These are phyloP conservation scores for Nebria brevicollis DNA, from an alignment of 2,888 invertebrate genomes.

Conservation along the genomic window DNA sequence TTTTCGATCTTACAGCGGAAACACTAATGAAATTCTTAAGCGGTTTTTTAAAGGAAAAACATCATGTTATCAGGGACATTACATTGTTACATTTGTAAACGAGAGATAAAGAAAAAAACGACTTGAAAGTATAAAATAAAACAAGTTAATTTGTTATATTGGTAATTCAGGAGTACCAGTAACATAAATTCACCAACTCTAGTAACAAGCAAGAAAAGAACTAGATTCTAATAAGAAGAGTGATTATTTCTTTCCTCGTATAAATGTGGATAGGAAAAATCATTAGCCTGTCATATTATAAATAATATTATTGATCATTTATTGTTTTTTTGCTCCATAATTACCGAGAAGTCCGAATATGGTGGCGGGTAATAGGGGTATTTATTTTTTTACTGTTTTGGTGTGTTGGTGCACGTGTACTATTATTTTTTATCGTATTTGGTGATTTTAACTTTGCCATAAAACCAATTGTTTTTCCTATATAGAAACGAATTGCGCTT, in stretches of 20 bases:
- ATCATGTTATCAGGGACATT: constrained; percentile 36
- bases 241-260: constrained; percentile 26
- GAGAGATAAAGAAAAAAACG: not conserved
- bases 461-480: too few relatives aligned
- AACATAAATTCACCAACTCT: constrained; percentile 43
- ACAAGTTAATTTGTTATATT: constrained; percentile 46
- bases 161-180: constrained; percentile 41
- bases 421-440: not conserved
- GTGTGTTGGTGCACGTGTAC: not conserved
- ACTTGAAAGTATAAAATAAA: constrained; percentile 39
- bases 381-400: not conserved
- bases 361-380: constrained; percentile 14
- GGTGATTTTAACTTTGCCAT: not conserved
- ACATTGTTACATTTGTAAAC: constrained; percentile 25
- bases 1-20: constrained; percentile 25
- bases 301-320: constrained; percentile 24
- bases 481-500: too few relatives aligned
- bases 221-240: constrained; percentile 40
- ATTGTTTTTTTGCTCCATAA: constrained; percentile 6
- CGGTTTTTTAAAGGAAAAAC: constrained; percentile 37
- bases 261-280: constrained; percentile 32
- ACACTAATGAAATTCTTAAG: constrained; percentile 45
- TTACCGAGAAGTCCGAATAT: constrained; percentile 13
- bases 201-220: constrained; percentile 45
- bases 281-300: constrained; percentile 25